Conservation (phyloP, 2,113 vertebrate species). For the Sminthopsis crassicaudata region DNA sequence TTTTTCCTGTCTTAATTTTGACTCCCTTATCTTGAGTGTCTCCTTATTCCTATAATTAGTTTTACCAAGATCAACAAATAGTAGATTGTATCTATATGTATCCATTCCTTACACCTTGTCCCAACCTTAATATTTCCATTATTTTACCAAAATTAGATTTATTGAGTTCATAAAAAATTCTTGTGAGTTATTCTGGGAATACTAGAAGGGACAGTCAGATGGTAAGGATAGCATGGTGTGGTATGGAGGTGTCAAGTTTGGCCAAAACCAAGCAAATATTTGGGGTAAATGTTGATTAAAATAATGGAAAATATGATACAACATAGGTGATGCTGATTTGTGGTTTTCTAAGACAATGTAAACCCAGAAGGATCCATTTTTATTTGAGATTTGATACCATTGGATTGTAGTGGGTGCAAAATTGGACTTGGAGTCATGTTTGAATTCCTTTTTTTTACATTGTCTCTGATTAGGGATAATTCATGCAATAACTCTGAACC, state of each 20-base stretch:
- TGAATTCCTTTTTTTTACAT: neutral
- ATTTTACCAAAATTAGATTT: neutral
- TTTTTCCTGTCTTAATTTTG: neutral
- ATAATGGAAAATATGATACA: neutral
- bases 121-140: neutral
- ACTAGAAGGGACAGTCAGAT: neutral
- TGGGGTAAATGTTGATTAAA: neutral
- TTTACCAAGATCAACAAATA: neutral
- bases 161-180: neutral
- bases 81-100: neutral
- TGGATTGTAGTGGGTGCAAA: neutral
- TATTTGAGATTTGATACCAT: neutral
- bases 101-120: neutral
- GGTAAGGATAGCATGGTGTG: neutral
- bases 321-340: neutral
- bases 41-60: neutral
- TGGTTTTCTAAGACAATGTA: neutral
- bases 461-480: neutral
- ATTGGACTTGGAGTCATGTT: neutral
- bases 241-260: neutral
- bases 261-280: neutral
- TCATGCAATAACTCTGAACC: neutral
- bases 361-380: neutral
- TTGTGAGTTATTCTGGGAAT: neutral
- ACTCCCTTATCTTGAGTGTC: neutral